Conservation (phyloP, 2,797 vertebrate genomes). For the Darevskia nairensis region DNA sequence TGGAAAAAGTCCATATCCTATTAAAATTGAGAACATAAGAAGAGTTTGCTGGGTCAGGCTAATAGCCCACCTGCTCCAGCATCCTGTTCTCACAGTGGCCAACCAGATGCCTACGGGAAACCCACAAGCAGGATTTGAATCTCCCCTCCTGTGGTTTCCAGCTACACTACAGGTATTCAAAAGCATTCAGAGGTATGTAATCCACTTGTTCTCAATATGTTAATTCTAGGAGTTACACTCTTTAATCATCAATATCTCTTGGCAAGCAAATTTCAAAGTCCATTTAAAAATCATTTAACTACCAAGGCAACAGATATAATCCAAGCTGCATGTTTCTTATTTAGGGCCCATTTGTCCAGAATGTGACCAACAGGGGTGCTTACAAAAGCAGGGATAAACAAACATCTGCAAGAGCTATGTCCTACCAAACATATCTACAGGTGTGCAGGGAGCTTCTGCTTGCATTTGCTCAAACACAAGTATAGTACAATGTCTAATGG, state of each 20-base stretch:
- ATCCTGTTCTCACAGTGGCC: too few species aligned
- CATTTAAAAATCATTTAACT: not conserved
- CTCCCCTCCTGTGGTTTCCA: too few species aligned
- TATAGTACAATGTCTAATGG: too few species aligned
- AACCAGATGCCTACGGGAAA: too few species aligned
- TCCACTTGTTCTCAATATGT: not conserved
- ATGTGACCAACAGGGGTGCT: not conserved
- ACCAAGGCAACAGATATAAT: not conserved
- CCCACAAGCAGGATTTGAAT: too few species aligned
- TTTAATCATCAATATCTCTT: not conserved
- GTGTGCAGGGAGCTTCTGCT: too few species aligned
- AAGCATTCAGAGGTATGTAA: not conserved
- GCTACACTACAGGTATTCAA: too few species aligned
- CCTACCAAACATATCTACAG: not conserved
- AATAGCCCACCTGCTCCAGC: too few species aligned
- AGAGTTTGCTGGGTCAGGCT: too few species aligned
- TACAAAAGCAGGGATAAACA: not conserved
- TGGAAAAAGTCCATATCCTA: not conserved
- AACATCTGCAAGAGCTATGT: too few species aligned
- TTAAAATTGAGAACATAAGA: too few species aligned
- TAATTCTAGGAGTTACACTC: not conserved
- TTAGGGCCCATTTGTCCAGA: not conserved
- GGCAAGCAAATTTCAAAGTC: not conserved
- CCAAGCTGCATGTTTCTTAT: not conserved
- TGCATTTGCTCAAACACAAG: too few species aligned